Percentiles rank a stretch among this genome's conserved stretches.
These are phyloP conservation scores for Rynchops niger DNA, from an alignment of 2,113 vertebrate genomes.

Conservation along the genomic window DNA sequence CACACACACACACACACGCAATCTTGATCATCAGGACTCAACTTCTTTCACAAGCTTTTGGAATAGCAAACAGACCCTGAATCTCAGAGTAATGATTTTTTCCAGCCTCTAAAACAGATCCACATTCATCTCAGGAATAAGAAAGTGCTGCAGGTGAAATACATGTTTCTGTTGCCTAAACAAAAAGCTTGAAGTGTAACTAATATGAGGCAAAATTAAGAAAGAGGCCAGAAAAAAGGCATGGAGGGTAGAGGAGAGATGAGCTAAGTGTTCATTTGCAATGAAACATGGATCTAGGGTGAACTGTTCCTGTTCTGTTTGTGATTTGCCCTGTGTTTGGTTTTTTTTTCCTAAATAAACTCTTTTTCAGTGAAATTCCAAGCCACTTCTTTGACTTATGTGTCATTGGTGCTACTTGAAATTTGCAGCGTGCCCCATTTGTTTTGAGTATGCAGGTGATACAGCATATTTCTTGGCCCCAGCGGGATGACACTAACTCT, in stretches of 20 bases:
- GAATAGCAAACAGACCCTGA: constrained; percentile 18
- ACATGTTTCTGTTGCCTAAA: constrained; percentile 34
- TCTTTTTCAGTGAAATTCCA: constrained; percentile 31
- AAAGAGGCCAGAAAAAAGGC: background rate
- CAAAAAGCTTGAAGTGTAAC: constrained; percentile 41
- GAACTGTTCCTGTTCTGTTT: background rate
- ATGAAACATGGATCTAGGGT: background rate
- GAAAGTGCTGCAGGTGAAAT: constrained; percentile 21
- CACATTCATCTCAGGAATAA: background rate
- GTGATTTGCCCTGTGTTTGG: background rate
- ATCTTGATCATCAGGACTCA: background rate
- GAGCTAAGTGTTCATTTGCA: background rate
- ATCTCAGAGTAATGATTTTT: background rate
- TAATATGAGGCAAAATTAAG: constrained; percentile 21
- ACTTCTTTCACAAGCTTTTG: background rate
- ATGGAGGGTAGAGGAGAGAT: background rate
- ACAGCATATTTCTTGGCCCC: background rate
- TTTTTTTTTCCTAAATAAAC: background rate
- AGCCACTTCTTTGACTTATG: background rate
- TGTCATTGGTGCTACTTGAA: background rate
- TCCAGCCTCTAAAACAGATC: background rate
- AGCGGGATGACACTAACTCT: background rate
- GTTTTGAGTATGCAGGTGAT: background rate
- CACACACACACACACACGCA: background rate
- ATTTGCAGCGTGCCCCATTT: background rate